These are phyloP conservation scores for Gambusia yucatana DNA, from an alignment of 2,797 vertebrate species.

Conservation along the genomic window DNA sequence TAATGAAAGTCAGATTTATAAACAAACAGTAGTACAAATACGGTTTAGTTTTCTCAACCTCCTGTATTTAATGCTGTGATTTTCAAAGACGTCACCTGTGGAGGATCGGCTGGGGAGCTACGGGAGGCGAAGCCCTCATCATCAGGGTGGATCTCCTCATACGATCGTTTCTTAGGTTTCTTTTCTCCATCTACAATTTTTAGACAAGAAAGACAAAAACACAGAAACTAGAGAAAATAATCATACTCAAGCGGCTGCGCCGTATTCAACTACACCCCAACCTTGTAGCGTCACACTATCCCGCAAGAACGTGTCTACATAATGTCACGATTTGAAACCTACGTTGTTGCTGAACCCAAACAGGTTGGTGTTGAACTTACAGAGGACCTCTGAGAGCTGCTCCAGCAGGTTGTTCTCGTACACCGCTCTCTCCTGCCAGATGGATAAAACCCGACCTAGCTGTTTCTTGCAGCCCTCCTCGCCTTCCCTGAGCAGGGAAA, in stretches of 20 bases:
- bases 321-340: neutral
- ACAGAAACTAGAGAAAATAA: constrained; percentile 1
- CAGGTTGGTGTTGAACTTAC: constrained; percentile 80
- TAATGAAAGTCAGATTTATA: neutral
- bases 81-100: constrained; percentile 84
- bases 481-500: constrained; percentile 84
- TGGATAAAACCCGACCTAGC: constrained; percentile 93
- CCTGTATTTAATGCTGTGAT: constrained; percentile 5
- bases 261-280: neutral
- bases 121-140: constrained; percentile 89
- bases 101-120: constrained; percentile 91
- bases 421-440: constrained; percentile 98
- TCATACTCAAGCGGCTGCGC: neutral
- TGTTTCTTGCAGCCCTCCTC: constrained; percentile 97
- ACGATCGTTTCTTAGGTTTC: constrained; percentile 92
- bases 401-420: constrained; percentile 94
- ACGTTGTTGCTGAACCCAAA: neutral
- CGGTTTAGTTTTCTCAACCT: neutral
- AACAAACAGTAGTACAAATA: neutral
- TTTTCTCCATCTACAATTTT: constrained; percentile 87
- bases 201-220: constrained; percentile 5
- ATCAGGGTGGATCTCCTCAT: constrained; percentile 91
- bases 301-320: neutral
- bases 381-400: constrained; percentile 91
- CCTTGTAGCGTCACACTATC: neutral